Conservation (phyloP, 1,140 invertebrate genomes). For the Drosophila nigrodunni region DNA sequence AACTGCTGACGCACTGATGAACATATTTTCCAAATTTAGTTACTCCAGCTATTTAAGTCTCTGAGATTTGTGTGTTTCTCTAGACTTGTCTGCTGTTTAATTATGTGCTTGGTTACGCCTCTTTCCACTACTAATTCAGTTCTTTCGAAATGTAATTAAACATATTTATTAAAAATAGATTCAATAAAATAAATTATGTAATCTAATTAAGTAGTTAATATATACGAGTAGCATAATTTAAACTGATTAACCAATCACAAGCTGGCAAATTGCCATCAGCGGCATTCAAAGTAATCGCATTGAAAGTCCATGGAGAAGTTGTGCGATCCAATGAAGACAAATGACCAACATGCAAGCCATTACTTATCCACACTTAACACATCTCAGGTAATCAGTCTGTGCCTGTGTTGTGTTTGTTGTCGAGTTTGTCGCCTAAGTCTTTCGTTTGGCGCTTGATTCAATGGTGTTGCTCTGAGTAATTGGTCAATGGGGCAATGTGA, state of each 20-base stretch:
- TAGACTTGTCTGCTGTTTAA: too few relatives aligned
- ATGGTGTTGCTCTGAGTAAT: constrained; percentile 76
- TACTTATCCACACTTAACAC: constrained; percentile 78
- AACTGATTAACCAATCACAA: constrained; percentile 67
- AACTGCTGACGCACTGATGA: too few relatives aligned
- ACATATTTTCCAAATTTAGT: too few relatives aligned
- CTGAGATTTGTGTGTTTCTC: too few relatives aligned
- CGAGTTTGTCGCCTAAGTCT: constrained; percentile 76
- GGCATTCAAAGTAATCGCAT: constrained; percentile 43
- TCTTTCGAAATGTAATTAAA: too few relatives aligned
- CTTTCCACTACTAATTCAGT: too few relatives aligned
- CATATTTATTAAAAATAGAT: background rate
- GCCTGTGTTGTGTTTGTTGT: constrained; percentile 9
- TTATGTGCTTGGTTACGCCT: too few relatives aligned
- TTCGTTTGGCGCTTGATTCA: constrained; percentile 50
- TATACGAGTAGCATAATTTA: background rate
- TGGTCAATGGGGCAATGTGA: constrained; percentile 65
- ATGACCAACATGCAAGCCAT: constrained; percentile 77
- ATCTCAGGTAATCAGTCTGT: constrained; percentile 39
- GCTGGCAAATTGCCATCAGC: constrained; percentile 46
- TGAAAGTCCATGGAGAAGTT: constrained; percentile 15
- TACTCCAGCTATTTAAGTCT: too few relatives aligned
- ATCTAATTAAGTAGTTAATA: background rate
- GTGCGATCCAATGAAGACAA: constrained; percentile 80
- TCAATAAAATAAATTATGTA: background rate